Evolutionary conservation across 1,140 invertebrate species (phyloP).

Genomic region (Cotesia typhae): DNA sequence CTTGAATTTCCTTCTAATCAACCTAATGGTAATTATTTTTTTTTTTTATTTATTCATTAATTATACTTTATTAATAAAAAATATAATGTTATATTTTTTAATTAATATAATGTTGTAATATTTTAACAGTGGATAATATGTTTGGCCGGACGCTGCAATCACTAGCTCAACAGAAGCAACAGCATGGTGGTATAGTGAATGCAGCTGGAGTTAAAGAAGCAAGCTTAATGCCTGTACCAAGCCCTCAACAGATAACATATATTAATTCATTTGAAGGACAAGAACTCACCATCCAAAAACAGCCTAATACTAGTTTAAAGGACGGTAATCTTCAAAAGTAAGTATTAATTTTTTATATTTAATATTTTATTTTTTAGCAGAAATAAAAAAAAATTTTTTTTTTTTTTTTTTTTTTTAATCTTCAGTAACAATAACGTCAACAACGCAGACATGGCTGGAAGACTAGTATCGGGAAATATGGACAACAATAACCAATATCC

Average conservation of each 20-base stretch:
- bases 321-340: conserved; percentile 72
- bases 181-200: conserved; percentile 58
- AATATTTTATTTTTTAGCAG: neutral
- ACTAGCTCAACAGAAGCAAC: conserved; percentile 80
- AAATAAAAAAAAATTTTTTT: neutral
- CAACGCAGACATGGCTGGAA: conserved; percentile 55
- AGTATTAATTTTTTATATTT: conserved; percentile 50
- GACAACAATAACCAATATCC: conserved; percentile 57
- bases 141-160: conserved; percentile 83
- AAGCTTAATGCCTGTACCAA: conserved; percentile 94
- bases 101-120: neutral
- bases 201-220: conserved; percentile 76
- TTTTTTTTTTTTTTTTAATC: conserved; percentile 15
- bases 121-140: conserved; percentile 74
- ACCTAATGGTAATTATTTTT: conserved; percentile 57
- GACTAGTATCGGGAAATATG: conserved; percentile 55
- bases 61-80: neutral
- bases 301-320: conserved; percentile 91
- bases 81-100: too few relatives aligned
- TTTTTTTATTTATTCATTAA: conserved; percentile 34
- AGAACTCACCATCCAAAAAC: conserved; percentile 95
- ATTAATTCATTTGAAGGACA: conserved; percentile 95
- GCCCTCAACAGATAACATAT: conserved; percentile 95
- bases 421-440: conserved; percentile 41
- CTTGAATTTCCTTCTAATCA: conserved; percentile 60